These are phyloP conservation scores for Scaeva pyrastri DNA, from an alignment of 2,888 invertebrate genomes.

Conservation along the genomic window DNA sequence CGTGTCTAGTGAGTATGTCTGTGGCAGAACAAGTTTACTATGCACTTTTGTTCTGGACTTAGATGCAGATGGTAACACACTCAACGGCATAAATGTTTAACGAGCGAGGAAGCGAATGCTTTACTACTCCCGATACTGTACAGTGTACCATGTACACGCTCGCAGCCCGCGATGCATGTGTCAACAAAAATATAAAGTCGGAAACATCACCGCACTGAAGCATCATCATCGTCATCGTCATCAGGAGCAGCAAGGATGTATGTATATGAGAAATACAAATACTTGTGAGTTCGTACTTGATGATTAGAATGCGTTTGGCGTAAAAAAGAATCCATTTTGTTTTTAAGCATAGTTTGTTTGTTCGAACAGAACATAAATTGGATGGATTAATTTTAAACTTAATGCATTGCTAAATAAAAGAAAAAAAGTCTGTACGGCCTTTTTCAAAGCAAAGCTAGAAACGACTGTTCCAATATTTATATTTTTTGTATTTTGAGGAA, in stretches of 20 bases:
- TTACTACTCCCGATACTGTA: background rate
- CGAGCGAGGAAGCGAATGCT: slow-evolving; percentile 3
- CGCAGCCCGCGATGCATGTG: slow-evolving; percentile 15
- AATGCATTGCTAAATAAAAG: background rate
- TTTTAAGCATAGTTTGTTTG: background rate
- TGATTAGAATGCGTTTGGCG: slow-evolving; percentile 4
- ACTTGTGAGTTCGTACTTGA: slow-evolving; percentile 9
- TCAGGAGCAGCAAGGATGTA: background rate
- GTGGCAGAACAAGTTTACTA: slow-evolving; percentile 24
- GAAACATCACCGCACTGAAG: slow-evolving; percentile 10
- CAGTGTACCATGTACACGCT: background rate
- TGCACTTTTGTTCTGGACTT: slow-evolving; percentile 26
- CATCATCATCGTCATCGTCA: background rate
- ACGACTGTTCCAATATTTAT: too few species aligned
- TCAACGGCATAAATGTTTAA: slow-evolving; percentile 18
- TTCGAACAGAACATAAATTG: background rate
- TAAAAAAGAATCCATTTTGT: background rate
- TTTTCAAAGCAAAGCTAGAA: too few species aligned
- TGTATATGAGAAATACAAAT: slow-evolving; percentile 16
- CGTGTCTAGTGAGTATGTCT: background rate
- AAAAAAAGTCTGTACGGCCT: background rate
- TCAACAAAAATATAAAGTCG: slow-evolving; percentile 10
- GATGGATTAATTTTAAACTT: background rate
- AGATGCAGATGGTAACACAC: slow-evolving; percentile 14
- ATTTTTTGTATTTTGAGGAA: too few species aligned